Percentiles rank a stretch among this genome's conserved stretches.
Conservation (phyloP, 2,113 vertebrate genomes). For the Dendropsophus ebraccatus region DNA sequence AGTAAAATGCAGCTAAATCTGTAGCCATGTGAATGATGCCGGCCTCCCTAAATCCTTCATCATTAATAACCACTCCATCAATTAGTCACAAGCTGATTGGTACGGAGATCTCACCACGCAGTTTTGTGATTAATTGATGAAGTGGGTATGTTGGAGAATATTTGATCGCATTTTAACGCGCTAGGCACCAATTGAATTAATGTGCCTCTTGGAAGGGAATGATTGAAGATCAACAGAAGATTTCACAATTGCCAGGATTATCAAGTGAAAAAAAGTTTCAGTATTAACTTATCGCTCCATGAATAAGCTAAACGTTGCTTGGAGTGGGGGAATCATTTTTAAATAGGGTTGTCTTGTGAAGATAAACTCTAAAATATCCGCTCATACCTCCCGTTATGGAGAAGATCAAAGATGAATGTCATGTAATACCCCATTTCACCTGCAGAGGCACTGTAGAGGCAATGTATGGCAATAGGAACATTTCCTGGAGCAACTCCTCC, state of each 20-base stretch:
- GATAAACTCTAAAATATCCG: background rate
- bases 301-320: background rate
- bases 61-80: constrained; percentile 49
- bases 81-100: constrained; percentile 46
- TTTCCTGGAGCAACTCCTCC: too few relatives aligned
- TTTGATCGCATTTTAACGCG: constrained; percentile 26
- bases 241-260: constrained; percentile 9
- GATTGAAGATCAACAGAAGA: constrained; percentile 6
- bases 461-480: too few relatives aligned
- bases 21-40: constrained; percentile 19
- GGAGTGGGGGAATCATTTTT: background rate
- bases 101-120: background rate
- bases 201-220: constrained; percentile 31
- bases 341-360: background rate
- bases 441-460: too few relatives aligned
- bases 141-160: constrained; percentile 21
- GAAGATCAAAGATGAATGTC: too few relatives aligned
- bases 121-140: constrained; percentile 50
- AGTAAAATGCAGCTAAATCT: constrained; percentile 18
- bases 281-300: background rate
- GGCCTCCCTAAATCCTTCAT: constrained; percentile 37
- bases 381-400: too few relatives aligned
- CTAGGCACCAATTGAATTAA: constrained; percentile 34
- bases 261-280: background rate
- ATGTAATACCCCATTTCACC: too few relatives aligned